phyloP scores from a whole-genome alignment of 2,888 invertebrate species.

The Rhamphomyia laevipes region DNA sequence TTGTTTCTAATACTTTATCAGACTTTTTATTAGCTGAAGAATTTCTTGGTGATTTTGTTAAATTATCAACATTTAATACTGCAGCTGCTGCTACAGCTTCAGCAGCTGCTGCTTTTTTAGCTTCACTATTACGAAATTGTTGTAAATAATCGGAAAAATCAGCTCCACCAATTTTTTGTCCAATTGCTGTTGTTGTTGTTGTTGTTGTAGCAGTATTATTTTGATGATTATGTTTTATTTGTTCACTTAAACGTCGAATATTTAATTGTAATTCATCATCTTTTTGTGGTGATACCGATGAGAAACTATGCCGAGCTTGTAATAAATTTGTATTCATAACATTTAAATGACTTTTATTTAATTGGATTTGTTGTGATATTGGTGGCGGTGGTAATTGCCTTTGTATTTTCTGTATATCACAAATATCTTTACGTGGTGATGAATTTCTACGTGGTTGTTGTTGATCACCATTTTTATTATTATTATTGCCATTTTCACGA shows the following conservation, averaged over 20 bases:
- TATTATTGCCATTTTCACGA: neutral
- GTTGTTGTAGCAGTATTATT: slow-evolving; percentile 14
- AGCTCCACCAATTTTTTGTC: slow-evolving; percentile 15
- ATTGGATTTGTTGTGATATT: slow-evolving; percentile 10
- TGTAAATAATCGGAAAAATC: slow-evolving; percentile 23
- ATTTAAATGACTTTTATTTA: slow-evolving; percentile 22
- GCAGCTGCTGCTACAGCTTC: slow-evolving; percentile 9
- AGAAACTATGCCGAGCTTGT: slow-evolving; percentile 33
- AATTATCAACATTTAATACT: neutral
- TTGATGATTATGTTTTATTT: slow-evolving; percentile 22
- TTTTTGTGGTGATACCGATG: slow-evolving; percentile 23
- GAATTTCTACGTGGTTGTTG: slow-evolving; percentile 2
- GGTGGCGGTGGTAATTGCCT: slow-evolving; percentile 4
- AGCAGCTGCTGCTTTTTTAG: slow-evolving; percentile 18
- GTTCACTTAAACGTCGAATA: slow-evolving; percentile 33
- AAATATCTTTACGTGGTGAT: slow-evolving; percentile 10
- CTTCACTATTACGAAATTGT: slow-evolving; percentile 22
- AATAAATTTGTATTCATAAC: slow-evolving; percentile 26
- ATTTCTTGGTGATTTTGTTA: neutral
- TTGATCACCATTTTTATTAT: neutral
- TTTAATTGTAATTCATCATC: slow-evolving; percentile 32
- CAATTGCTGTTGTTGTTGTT: slow-evolving; percentile 18
- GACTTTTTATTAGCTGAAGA: neutral
- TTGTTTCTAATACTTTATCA: neutral
- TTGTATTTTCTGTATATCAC: slow-evolving; percentile 5